Conservation (phyloP, 2,113 vertebrate species). For the Toxostoma redivivum region DNA sequence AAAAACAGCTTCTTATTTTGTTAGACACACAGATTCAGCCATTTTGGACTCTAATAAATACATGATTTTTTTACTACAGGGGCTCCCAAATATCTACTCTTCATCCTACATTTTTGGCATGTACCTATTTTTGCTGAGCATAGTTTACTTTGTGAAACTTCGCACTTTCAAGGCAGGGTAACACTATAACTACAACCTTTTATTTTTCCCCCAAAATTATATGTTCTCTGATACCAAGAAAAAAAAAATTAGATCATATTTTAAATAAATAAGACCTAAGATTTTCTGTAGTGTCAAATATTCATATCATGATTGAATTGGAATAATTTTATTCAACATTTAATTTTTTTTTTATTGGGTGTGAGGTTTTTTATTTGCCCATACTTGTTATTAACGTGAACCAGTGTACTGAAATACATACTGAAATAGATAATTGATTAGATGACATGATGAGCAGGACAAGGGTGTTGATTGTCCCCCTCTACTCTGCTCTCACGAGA, state of each 20-base stretch:
- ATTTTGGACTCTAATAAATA: neutral
- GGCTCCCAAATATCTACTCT: neutral
- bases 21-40: rapidly evolving
- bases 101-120: neutral
- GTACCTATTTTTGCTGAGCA: neutral
- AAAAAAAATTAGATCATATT: neutral
- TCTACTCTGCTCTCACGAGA: neutral
- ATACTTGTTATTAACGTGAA: neutral
- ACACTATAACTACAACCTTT: neutral
- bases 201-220: rapidly evolving
- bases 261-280: neutral
- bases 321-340: neutral
- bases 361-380: neutral
- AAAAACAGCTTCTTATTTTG: neutral
- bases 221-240: neutral
- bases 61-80: neutral
- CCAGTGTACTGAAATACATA: neutral
- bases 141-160: neutral
- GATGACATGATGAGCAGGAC: neutral
- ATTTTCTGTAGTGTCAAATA: neutral
- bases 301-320: neutral
- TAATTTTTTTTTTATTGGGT: neutral
- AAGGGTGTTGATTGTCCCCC: neutral
- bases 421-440: neutral
- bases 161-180: neutral